Conservation (phyloP, 2,888 invertebrate genomes). For the Cosmia pyralina region DNA sequence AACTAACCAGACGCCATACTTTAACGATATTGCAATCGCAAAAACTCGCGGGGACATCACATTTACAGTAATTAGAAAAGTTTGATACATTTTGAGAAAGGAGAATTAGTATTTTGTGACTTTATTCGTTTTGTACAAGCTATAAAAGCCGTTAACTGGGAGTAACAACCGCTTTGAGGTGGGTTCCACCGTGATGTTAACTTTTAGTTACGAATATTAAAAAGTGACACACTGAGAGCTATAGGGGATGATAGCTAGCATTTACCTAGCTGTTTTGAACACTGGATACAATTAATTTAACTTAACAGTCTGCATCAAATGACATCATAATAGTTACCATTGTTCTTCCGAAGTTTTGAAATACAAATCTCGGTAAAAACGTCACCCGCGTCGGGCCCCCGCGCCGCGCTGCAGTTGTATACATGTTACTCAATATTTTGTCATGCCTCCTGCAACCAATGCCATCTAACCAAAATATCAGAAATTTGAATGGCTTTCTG, state of each 20-base stretch:
- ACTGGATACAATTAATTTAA: too few species aligned
- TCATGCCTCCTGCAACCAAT: too few species aligned
- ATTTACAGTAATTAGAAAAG: conserved; percentile 87
- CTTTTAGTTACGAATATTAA: conserved; percentile 40
- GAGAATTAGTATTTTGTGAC: conserved; percentile 87
- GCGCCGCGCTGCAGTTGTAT: too few species aligned
- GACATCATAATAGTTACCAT: too few species aligned
- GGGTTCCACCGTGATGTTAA: conserved; percentile 46
- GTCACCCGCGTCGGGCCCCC: too few species aligned
- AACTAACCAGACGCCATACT: conserved; percentile 67
- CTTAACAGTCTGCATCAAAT: too few species aligned
- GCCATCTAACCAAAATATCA: too few species aligned
- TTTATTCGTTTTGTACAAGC: conserved; percentile 81
- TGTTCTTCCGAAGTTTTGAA: too few species aligned
- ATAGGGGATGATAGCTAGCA: background rate
- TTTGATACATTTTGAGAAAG: conserved; percentile 85
- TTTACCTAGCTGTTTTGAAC: too few species aligned
- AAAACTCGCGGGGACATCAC: conserved; percentile 79
- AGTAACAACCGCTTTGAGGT: conserved; percentile 70
- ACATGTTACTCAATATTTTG: too few species aligned
- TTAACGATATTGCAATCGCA: conserved; percentile 78
- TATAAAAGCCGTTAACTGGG: conserved; percentile 80
- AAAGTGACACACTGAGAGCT: conserved; percentile 15
- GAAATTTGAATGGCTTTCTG: too few species aligned
- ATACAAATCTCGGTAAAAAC: too few species aligned